phyloP scores from a whole-genome alignment of 2,888 invertebrate genomes.

The Psylliodes chrysocephalus region DNA sequence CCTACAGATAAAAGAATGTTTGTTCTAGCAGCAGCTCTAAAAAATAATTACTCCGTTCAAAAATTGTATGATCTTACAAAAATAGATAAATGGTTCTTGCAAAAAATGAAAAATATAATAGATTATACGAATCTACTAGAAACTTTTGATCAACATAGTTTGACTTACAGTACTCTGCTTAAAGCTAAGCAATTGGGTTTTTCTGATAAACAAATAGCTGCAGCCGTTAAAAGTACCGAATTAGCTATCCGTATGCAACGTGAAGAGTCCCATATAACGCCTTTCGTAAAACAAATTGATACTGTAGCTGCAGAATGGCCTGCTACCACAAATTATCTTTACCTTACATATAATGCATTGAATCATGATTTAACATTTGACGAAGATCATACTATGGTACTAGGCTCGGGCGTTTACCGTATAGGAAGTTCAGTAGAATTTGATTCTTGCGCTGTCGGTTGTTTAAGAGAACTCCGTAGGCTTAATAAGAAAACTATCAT shows the following conservation, averaged over 20 bases:
- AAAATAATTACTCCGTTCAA: constrained; percentile 82
- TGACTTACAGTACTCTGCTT: constrained; percentile 74
- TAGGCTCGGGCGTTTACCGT: constrained; percentile 95
- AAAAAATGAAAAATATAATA: constrained; percentile 94
- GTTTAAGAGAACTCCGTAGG: constrained; percentile 88
- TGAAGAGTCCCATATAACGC: constrained; percentile 80
- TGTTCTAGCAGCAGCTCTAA: constrained; percentile 93
- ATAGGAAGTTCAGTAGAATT: constrained; percentile 99
- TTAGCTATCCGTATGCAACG: constrained; percentile 81
- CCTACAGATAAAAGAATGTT: constrained; percentile 98
- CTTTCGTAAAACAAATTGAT: constrained; percentile 96
- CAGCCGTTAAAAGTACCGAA: constrained; percentile 87
- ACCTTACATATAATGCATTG: constrained; percentile 92
- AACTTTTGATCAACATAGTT: constrained; percentile 69
- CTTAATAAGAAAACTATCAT: constrained; percentile 93
- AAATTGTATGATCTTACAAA: constrained; percentile 91
- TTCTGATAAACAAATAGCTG: constrained; percentile 96
- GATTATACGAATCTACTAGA: constrained; percentile 77
- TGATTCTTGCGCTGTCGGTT: constrained; percentile 99
- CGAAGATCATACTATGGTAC: constrained; percentile 85
- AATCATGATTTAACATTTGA: constrained; percentile 86
- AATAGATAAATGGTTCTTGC: constrained; percentile 97
- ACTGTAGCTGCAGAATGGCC: constrained; percentile 99
- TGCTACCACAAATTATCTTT: constrained; percentile 97
- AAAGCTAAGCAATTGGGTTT: constrained; percentile 95